Base-by-base conservation (phyloP, 53 echinoderm and acorn worm genomes). In the Antedon mediterranea region DNA sequence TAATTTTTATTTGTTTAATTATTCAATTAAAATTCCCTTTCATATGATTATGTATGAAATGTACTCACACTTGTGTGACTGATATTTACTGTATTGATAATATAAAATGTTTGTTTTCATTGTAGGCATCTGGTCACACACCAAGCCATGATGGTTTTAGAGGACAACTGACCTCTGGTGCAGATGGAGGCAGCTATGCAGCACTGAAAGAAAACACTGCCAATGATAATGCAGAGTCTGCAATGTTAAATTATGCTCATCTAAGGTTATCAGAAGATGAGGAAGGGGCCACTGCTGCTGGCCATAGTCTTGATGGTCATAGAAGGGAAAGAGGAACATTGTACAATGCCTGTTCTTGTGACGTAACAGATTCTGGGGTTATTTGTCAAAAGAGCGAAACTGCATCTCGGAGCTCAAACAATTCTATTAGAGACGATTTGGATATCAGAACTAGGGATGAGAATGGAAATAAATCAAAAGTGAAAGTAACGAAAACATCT, bases 181-280 rank as follows among this genome's bases (percentile, higher is more conserved):
- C 57, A 11, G 57, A 57, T 57, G 57, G 57, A 15, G 57, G 57
- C 57, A 57, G 57, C 23, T 57, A 57, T 23, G 57, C 57, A 23
- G 57, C 57, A 18, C 23, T 57, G 9, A 57, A 57, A 57, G 57
- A 57, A 23, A 57, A 57, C 23, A 57, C 57, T 8, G 57, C 57
- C 57, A 57, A 57, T 57, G 57, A 57, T 57, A 6, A 57, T 23
- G 23, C 57, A 11, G 57, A 57, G 23, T 57, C 57, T 23, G 57
- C 57, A 13, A 57, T 57, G 57, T 57, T 97, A 18, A 97, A 97
- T 82, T 97, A 97, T 42, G 92, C 88, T 28, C 81, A 87, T 15
- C 85, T 97, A 14, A 87, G 88, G 32, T 88, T 89, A 9, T 77
- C 80, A 13, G 43, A 80, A 26, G 92, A 97, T 30, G 92, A 97